A percentile compares a stretch with the other conserved stretches of the same genome.
phyloP scores from a whole-genome alignment of 64 coral and sea anemone genomes.

The Montipora capricornis region DNA sequence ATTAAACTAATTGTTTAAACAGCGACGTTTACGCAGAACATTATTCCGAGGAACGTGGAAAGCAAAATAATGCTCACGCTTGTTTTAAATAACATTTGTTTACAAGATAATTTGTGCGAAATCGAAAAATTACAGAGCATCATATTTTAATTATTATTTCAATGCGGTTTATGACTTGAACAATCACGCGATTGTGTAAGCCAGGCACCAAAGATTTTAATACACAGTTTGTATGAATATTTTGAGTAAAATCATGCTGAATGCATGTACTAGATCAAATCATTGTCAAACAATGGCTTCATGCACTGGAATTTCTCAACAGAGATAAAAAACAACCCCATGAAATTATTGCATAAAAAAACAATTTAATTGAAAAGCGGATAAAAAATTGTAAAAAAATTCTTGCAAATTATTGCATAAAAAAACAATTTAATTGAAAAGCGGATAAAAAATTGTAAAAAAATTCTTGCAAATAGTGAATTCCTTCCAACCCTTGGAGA shows the following conservation, averaged over 20 bases:
- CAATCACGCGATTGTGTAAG: neutral
- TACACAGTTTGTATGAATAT: neutral
- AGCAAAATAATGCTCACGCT: no score
- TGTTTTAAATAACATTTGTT: no score
- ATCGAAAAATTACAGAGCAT: no score
- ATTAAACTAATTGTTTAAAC: no score
- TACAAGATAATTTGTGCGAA: no score
- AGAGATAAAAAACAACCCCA: neutral
- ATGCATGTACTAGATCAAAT: slow-evolving; percentile 1
- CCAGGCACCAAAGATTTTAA: neutral
- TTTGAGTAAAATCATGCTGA: neutral
- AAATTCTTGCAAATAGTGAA: neutral
- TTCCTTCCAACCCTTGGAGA: neutral
- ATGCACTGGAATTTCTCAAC: neutral
- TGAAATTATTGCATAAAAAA: neutral
- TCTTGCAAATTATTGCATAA: neutral
- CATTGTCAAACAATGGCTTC: slow-evolving; percentile 26
- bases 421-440: neutral
- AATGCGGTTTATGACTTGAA: no score
- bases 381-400: neutral
- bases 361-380: neutral
- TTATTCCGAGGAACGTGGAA: no score
- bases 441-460: neutral
- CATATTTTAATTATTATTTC: no score
- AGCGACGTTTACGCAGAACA: no score